Evolutionary conservation across 2,797 vertebrate species (phyloP), one percentile per base, ranked within the genome.

Genomic region (Danio choprae): DNA sequence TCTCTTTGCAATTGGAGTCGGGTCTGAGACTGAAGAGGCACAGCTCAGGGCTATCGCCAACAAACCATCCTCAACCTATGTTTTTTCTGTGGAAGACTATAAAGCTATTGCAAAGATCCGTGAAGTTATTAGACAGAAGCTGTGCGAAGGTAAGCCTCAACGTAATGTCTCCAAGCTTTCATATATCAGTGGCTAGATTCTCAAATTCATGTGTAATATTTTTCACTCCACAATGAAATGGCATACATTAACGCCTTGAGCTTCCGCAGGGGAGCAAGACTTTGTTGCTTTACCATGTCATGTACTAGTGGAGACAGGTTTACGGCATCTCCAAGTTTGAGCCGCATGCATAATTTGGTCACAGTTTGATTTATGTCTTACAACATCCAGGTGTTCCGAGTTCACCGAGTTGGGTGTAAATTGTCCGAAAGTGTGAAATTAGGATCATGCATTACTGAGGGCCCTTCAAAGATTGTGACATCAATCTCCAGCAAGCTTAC

Each of bases 71-170:
- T 96, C 96, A 29, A 97, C 96, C 0, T 99, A 99, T 0, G 96
- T 99, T 41, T 99, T 99, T 87, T 96, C 96, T 78, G 97, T 98
- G 69, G 93, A 98, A 91, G 98, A 99, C 88, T 99, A 98, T 87
- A 97, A 95, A 88, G 96, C 94, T 73, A 99, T 99, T 89, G 95
- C 96, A 86, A 97, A 95, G 94, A 99, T 99, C 87, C 95, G 96
- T 79, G 96, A 98, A 91, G 91, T 97, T 87, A 99, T 99, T 92
- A 95, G 97, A 59, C 98, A 99, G 89, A 99, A 99, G 87, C 93
- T 99, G 48, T 99, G 98, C 89, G 97, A 99, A 97, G 98, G 98
- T 98, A 92, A 88, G 88, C 41, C 51, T 59, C 7, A 5, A 29
- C 56, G 40, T 44, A n/a, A 1, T 2, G 10, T 38, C 20, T 29